Evolutionary conservation across 2,888 invertebrate genomes (phyloP).

Genomic region (Cephus rjabovi): DNA sequence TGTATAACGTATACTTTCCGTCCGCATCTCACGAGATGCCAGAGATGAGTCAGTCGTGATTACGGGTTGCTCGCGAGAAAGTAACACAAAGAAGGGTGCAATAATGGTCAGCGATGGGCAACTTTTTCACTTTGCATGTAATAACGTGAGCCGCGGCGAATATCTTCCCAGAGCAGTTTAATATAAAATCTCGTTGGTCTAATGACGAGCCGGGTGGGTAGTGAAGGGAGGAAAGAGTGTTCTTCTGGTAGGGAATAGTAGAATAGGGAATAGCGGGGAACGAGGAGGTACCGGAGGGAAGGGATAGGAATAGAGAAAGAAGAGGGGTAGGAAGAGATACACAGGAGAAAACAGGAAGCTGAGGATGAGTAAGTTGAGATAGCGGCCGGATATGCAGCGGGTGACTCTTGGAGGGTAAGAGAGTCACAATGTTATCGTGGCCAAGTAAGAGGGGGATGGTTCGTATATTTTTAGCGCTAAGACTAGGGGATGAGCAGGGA

Average conservation of each 20-base stretch:
- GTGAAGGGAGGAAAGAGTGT: background rate
- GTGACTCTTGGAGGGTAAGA: background rate
- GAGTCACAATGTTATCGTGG: conserved; percentile 2
- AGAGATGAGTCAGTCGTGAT: background rate
- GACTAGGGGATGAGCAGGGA: background rate
- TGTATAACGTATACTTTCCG: background rate
- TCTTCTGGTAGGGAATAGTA: background rate
- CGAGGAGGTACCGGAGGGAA: conserved; percentile 13
- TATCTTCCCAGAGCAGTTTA: conserved; percentile 18
- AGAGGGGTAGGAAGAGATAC: background rate
- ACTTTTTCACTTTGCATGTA: conserved; percentile 43
- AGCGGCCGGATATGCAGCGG: conserved; percentile 8
- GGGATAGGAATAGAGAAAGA: conserved; percentile 12
- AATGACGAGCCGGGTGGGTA: conserved; percentile 27
- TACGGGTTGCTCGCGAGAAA: background rate
- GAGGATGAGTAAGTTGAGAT: conserved; percentile 17
- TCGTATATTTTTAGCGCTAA: background rate
- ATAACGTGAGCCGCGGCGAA: conserved; percentile 22
- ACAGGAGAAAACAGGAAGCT: background rate
- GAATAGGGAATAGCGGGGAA: conserved; percentile 7
- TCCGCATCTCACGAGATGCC: background rate
- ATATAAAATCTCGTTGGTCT: conserved; percentile 36
- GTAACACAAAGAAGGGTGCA: background rate
- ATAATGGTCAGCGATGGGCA: conserved; percentile 44
- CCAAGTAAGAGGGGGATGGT: too few species aligned